Base-by-base conservation (phyloP, 2,888 invertebrate genomes). In the Pollenia angustigena region DNA sequence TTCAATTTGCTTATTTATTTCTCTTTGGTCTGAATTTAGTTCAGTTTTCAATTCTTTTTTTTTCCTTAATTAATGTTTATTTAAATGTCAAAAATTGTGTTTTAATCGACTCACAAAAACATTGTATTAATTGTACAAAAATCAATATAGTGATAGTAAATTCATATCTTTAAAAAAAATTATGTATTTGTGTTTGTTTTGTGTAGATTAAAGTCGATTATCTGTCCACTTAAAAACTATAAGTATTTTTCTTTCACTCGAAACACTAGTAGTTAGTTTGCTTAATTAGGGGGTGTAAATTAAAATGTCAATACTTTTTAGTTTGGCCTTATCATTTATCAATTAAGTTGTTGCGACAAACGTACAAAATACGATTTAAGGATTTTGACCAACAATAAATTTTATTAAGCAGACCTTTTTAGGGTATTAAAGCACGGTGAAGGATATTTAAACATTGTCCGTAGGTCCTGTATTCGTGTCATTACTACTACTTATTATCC, bases 31-130 rank as follows among this genome's bases (percentile, higher is more conserved):
- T 9, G 60, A 52, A 16, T 52, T 58, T 32, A 62, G 42, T 40
- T 16, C 1, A 11, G 4, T 42, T 62, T 44, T 62, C 4, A 62
- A 9, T n/a, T 62, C 2, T 44, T 10, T n/a, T n/a, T 40, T 44
- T 62, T 16, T 9, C 9, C 42, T 40, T 60, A 88, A 89, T 89
- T 91, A 91, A 91, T 91, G 90, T 88, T 88, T 88, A 89, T 91
- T 91, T 91, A 91, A 91, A 88, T 90, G 90, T 87, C 87, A 88
- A 87, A 89, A 91, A 91, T 90, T 89, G 88, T 83, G 44, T 82
- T 79, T 50, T 81, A 79, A 85, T 82, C 48, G 58, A 48, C 23
- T 8, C 4, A 46, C 58, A 44, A 42, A 46, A 32, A 44, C 23
- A 12, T 11, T 46, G 11, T 46, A 32, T 6, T 32, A 0, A 6